phyloP scores from a whole-genome alignment of 1,140 invertebrate genomes.

The Drosophila sechellia region DNA sequence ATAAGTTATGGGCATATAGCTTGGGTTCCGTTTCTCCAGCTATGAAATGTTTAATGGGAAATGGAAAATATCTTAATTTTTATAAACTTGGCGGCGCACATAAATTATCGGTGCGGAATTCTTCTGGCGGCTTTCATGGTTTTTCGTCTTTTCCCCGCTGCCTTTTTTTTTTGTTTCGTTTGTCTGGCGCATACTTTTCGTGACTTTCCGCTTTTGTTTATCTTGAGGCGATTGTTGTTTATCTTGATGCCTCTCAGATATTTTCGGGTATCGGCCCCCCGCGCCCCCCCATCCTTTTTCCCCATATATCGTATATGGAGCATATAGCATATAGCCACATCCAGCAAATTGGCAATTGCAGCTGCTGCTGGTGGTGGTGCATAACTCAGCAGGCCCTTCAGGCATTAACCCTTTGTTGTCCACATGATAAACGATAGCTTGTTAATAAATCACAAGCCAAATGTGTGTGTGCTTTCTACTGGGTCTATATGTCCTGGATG shows the following conservation, averaged over 20 bases:
- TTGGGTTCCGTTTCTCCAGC: constrained; percentile 34
- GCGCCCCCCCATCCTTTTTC: not conserved
- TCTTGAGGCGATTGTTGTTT: constrained; percentile 50
- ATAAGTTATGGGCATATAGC: constrained; percentile 67
- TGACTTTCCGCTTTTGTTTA: constrained; percentile 52
- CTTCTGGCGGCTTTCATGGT: constrained; percentile 28
- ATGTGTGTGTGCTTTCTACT: constrained; percentile 24
- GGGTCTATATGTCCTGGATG: constrained; percentile 24
- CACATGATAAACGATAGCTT: constrained; percentile 79
- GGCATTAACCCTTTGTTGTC: constrained; percentile 72
- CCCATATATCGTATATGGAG: not conserved
- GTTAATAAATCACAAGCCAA: constrained; percentile 75
- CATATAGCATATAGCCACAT: constrained; percentile 2
- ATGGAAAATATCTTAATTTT: constrained; percentile 71
- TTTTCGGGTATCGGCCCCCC: constrained; percentile 20
- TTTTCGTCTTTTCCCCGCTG: constrained; percentile 1
- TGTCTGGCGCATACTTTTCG: constrained; percentile 50
- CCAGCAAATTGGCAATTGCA: constrained; percentile 52
- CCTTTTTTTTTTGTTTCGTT: constrained; percentile 15
- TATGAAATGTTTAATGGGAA: constrained; percentile 34
- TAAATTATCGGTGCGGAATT: constrained; percentile 49
- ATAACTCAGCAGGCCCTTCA: constrained; percentile 35
- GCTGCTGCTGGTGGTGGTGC: constrained; percentile 19
- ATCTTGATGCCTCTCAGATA: constrained; percentile 45
- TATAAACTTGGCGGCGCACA: constrained; percentile 53